These are phyloP conservation scores for Muntiacus muntjak DNA, from an alignment of 2,113 vertebrate species.

Conservation along the genomic window DNA sequence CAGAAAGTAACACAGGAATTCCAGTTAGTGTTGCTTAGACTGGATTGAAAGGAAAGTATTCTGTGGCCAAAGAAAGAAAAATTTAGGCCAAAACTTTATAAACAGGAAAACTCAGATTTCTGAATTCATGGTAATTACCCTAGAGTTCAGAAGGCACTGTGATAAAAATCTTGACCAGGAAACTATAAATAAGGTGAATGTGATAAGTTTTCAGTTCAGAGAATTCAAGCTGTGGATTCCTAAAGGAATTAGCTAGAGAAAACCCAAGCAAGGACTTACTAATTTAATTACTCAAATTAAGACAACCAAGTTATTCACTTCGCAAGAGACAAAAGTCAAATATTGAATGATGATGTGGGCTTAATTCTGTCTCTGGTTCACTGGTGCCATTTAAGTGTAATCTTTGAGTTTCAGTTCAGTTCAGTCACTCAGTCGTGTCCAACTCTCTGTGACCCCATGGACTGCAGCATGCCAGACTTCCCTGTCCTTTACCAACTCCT, in stretches of 20 bases:
- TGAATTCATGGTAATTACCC: background rate
- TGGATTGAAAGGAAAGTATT: background rate
- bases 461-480: background rate
- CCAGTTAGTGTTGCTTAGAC: background rate
- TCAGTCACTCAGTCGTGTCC: background rate
- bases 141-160: background rate
- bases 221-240: background rate
- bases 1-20: background rate
- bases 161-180: background rate
- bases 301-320: background rate
- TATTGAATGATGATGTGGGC: background rate
- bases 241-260: background rate
- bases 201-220: background rate
- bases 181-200: background rate
- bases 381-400: slow-evolving; percentile 12
- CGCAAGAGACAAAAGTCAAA: background rate
- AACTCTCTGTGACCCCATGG: background rate
- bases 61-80: background rate
- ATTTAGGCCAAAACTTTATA: background rate
- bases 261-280: background rate
- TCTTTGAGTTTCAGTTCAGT: slow-evolving; percentile 19
- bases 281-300: slow-evolving; percentile 11
- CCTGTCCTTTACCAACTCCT: background rate
- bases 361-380: background rate
- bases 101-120: background rate